phyloP scores from a whole-genome alignment of 2,113 vertebrate species.

The Thomomys bottae region DNA sequence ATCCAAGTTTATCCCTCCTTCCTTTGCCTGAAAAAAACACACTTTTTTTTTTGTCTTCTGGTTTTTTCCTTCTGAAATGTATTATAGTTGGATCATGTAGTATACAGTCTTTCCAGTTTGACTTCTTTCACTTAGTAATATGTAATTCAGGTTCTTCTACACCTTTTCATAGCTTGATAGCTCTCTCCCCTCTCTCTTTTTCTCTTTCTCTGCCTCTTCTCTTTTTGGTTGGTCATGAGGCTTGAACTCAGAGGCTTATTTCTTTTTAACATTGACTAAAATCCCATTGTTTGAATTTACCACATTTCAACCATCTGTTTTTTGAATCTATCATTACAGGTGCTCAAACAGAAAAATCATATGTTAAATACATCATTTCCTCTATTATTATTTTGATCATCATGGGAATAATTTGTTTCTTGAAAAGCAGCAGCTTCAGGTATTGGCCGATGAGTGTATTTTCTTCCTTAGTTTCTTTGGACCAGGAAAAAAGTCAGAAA shows the following conservation, averaged over 20 bases:
- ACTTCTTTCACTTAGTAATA: neutral
- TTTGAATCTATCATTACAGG: slow-evolving; percentile 63
- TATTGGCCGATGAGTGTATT: slow-evolving; percentile 46
- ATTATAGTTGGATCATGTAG: neutral
- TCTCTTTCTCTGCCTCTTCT: no score
- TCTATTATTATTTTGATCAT: slow-evolving; percentile 26
- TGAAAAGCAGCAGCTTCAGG: slow-evolving; percentile 64
- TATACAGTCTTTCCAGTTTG: neutral
- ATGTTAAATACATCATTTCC: neutral
- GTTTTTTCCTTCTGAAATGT: neutral
- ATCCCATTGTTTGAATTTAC: neutral
- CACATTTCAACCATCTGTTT: neutral
- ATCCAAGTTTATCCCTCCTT: neutral
- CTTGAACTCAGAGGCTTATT: neutral
- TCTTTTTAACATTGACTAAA: slow-evolving; percentile 4
- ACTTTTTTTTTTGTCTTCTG: neutral
- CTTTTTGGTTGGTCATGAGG: no score
- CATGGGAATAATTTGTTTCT: slow-evolving; percentile 39
- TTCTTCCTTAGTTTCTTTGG: neutral
- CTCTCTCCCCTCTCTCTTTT: no score
- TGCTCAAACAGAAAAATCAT: accelerated
- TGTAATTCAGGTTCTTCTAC: neutral
- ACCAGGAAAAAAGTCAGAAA: neutral
- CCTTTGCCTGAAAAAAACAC: neutral
- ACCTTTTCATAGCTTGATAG: neutral